These are phyloP conservation scores for Frieseomelitta varia DNA, from an alignment of 1,140 invertebrate genomes.

Conservation along the genomic window DNA sequence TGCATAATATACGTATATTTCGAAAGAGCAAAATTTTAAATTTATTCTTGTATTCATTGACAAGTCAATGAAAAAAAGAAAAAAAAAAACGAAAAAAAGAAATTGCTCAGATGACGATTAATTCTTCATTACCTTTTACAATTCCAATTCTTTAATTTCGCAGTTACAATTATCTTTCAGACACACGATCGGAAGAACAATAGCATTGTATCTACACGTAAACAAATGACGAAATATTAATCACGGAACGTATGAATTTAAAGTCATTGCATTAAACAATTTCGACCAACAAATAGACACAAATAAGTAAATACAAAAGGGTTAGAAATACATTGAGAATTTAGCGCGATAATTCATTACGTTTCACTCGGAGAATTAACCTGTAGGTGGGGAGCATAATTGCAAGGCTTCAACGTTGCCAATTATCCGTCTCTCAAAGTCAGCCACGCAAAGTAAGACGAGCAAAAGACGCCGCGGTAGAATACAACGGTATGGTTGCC, in stretches of 20 bases:
- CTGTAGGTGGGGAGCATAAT: background rate
- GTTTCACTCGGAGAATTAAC: background rate
- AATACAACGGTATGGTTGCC: too few species aligned
- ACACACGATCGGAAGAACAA: background rate
- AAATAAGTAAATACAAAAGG: background rate
- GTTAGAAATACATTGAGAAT: background rate
- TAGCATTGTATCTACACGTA: background rate
- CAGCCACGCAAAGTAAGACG: background rate
- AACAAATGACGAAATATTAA: background rate
- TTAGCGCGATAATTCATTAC: background rate
- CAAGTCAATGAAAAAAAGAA: too few species aligned
- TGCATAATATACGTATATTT: too few species aligned
- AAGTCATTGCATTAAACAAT: background rate
- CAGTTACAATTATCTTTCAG: too few species aligned
- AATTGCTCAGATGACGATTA: too few species aligned
- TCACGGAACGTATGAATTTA: background rate
- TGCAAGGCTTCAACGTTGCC: background rate
- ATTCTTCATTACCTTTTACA: too few species aligned
- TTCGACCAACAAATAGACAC: background rate
- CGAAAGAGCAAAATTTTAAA: too few species aligned
- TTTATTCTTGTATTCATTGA: too few species aligned
- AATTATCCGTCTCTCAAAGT: background rate
- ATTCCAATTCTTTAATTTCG: too few species aligned
- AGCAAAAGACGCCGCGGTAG: background rate
- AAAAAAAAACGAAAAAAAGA: too few species aligned